Base-by-base conservation (phyloP, 2,888 invertebrate species). In the Cancer borealis region DNA sequence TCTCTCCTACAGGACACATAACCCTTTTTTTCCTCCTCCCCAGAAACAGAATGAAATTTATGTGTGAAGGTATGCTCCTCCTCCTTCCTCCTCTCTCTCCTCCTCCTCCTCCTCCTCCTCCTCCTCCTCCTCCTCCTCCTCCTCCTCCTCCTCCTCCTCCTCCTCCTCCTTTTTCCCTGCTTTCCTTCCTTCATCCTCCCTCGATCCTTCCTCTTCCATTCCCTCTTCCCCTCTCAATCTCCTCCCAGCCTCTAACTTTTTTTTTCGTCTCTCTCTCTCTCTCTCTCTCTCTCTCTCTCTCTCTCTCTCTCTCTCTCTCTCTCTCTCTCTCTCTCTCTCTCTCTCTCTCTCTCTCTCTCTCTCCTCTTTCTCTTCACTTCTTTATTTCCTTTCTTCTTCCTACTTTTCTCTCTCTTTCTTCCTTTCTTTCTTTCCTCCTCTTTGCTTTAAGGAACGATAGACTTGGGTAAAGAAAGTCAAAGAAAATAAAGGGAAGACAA, bases 291-390 rank as follows among this genome's bases (percentile, higher is more conserved):
- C 60, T 66, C 60, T 66, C 60, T 66, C 60, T 66, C 60, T 66
- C 60, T 66, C n/a, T 79, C 79, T 79, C n/a, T 79, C 79, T 79
- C n/a, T 79, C 79, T 79, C n/a, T 79, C 79, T 79, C n/a, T 79
- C 79, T 79, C n/a, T 79, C n/a, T 79, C 3, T 79, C 26, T 79
- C 4, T 79, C 26, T 79, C 4, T 79, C n/a, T 26, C n/a, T 79
- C 26, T 79, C 3, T 79, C 26, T n/a, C 4, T 79, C 26, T 26
- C 79, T 26, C 26, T 73, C 26, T 73, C 73, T 26, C 26, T 73
- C 26, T 73, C 26, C 26, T 10, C 14, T 10, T 73, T 14, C 26
- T 26, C 3, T 4, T 73, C n/a, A 10, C 26, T 26, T 79, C 26
- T 26, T 79, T 79, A n/a, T 79, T 26, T 79, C 1, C 79, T 6